Conservation (phyloP, 2,888 invertebrate genomes). For the Scaptodrosophila latifasciaeformis region DNA sequence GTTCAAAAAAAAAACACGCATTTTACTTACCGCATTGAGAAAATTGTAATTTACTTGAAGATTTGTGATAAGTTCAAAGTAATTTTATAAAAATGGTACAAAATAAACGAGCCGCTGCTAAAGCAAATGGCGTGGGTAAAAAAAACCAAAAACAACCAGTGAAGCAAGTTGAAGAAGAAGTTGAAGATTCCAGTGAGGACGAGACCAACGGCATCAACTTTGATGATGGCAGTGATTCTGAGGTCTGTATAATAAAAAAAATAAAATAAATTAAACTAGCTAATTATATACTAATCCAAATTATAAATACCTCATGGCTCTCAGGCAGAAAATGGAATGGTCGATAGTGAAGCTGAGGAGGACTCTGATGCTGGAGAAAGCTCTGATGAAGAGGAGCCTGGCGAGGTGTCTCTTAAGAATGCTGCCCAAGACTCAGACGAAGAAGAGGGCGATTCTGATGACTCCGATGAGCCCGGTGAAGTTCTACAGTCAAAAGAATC, state of each 20-base stretch:
- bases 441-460: conserved; percentile 28
- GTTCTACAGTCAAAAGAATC: background rate
- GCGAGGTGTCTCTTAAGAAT: conserved; percentile 9
- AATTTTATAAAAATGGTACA: conserved; percentile 44
- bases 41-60: conserved; percentile 1
- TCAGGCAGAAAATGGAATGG: conserved; percentile 22
- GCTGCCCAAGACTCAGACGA: conserved; percentile 23
- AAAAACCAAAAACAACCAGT: conserved; percentile 38
- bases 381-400: conserved; percentile 6
- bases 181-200: conserved; percentile 37
- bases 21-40: conserved; percentile 6
- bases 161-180: conserved; percentile 25
- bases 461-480: conserved; percentile 37
- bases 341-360: conserved; percentile 30
- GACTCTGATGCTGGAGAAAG: conserved; percentile 20
- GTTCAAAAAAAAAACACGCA: conserved; percentile 32
- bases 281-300: background rate
- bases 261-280: background rate
- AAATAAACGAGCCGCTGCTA: conserved; percentile 35
- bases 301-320: background rate
- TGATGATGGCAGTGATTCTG: conserved; percentile 40
- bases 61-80: conserved; percentile 9
- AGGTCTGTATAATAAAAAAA: conserved; percentile 28
- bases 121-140: conserved; percentile 20
- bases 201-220: conserved; percentile 19